Percentiles rank a stretch among this genome's conserved stretches.
Conservation (phyloP, 2,888 invertebrate genomes). For the Coelinius sp. region DNA sequence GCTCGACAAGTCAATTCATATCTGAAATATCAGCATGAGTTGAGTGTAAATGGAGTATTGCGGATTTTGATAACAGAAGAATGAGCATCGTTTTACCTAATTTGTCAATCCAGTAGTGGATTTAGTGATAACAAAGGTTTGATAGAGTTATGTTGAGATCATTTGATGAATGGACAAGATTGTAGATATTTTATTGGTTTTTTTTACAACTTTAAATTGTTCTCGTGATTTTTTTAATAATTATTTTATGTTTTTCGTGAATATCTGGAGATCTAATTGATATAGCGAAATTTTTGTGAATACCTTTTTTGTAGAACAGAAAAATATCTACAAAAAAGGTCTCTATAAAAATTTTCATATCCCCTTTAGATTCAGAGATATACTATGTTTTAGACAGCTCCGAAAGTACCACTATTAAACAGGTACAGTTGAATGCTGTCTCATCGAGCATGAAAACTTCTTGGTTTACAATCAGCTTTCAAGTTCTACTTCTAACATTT, state of each 20-base stretch:
- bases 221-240: background rate
- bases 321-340: too few relatives aligned
- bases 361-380: too few relatives aligned
- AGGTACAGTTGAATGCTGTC: background rate
- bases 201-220: background rate
- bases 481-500: background rate
- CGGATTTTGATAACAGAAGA: background rate
- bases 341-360: too few relatives aligned
- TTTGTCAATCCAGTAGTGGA: background rate
- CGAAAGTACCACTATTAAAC: background rate
- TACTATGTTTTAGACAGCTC: background rate
- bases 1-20: constrained; percentile 6
- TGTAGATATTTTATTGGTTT: background rate
- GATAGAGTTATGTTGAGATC: background rate
- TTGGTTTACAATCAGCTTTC: background rate
- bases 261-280: too few relatives aligned
- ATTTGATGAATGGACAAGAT: background rate
- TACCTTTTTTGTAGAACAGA: too few relatives aligned
- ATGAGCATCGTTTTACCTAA: background rate
- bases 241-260: too few relatives aligned
- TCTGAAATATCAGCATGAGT: background rate
- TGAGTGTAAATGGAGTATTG: background rate
- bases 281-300: too few relatives aligned
- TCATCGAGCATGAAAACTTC: background rate
- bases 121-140: background rate